Evolutionary conservation across 2,113 vertebrate species (phyloP), one percentile per base, ranked within the genome.

Genomic region (Rostratula benghalensis): DNA sequence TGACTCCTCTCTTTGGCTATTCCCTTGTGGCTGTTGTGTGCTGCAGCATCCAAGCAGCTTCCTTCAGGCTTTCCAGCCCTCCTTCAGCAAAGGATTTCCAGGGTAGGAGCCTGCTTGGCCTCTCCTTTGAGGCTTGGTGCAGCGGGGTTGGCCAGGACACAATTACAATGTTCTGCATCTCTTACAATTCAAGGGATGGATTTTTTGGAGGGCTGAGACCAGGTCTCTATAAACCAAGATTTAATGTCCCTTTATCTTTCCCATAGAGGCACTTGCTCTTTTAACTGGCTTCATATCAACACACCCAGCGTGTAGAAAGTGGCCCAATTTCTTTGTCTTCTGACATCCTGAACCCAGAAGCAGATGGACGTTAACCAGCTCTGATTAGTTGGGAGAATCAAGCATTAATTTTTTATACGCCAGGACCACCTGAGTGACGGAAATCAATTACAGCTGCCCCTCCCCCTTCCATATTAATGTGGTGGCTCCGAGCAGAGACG

Each of bases 341-440:
- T 97, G 95, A 97, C 96, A 93, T 96, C 75, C 90, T 97, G 90
- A 85, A 80, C 96, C 94, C 95, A n/a, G 41, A 87, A 97, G 98
- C 97, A 98, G 96, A 95, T 97, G 97, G 98, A 98, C 84, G 60
- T 96, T 97, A 97, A 96, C 97, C 85, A 81, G 79, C 95, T 96
- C 97, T 98, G 97, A 97, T 98, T 97, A 98, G 98, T 94, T 97
- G 95, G 75, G 92, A 97, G 96, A 97, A 93, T 96, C 85, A 69
- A 93, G 83, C 96, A 98, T 98, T 98, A 98, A 98, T 98, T 98
- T 98, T 98, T 98, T 97, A 98, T 98, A 97, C 1, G 8, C 89
- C 87, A 95, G 91, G 91, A 97, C 97, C 88, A 93, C 97, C 98
- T 97, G 98, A 97, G 97, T 98, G 97, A 98, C 20, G 96, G 97